Base-by-base conservation (phyloP, 2,888 invertebrate species). In the Pherbina coryleti region DNA sequence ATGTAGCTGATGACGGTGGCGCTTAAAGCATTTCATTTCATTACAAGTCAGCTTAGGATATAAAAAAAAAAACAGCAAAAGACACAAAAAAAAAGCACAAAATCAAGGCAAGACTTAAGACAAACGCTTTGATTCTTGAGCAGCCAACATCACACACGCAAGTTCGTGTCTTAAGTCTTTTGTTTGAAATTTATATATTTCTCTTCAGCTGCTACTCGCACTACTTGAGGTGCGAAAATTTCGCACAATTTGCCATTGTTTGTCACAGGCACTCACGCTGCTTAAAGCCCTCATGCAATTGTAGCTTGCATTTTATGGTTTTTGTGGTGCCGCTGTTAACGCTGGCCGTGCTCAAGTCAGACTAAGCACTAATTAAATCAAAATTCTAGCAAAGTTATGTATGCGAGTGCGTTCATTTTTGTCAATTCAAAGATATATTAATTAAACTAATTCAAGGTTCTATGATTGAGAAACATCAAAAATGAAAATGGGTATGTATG, bases 131-230 rank as follows among this genome's bases (percentile, higher is more conserved):
- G 51, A 69, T 69, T 69, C 69, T 69, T 51, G 14, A 34, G 31
- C 55, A 55, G 19, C 19, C 19, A 9, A 55, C 1, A 9, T 22
- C 19, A n/a, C 55, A 55, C 55, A 49, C 19, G 51, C 31, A 72
- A 74, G 71, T 74, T 78, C 34, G 66, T 76, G 34, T 57, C 79
- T 77, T 76, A 66, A 80, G 76, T 53, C 76, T 76, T 79, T 76
- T 80, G 78, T 44, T 44, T 44, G 44, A 44, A 44, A 44, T 44
- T 44, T 44, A 11, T 44, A 11, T 44, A 5, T 64, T 19, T 11
- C 5, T 14, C 34, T 3, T 73, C n/a, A 25, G 31, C 64, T 64
- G 55, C 19, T 55, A 19, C 37, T 17, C 44, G 5, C 17, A 44
- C 67, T 67, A 19, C n/a, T 8, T 67, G 14, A 28, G 34, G 55